These are phyloP conservation scores for Bos indicus DNA, from an alignment of 2,113 vertebrate species.

Conservation along the genomic window DNA sequence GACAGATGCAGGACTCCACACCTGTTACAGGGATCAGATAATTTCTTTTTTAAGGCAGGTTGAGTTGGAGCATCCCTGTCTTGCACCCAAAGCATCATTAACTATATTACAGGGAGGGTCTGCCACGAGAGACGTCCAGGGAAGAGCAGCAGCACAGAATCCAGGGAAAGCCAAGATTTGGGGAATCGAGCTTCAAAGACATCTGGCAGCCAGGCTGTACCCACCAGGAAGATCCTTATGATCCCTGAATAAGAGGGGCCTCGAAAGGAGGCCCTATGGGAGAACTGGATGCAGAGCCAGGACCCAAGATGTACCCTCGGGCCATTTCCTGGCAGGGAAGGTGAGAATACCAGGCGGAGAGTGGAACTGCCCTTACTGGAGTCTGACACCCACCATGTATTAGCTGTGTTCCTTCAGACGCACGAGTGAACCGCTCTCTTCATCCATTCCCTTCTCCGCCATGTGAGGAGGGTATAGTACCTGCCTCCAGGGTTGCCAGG, in stretches of 20 bases:
- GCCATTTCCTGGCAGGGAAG: neutral
- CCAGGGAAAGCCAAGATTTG: neutral
- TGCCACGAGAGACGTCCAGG: neutral
- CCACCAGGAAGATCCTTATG: too few species aligned
- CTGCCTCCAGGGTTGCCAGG: neutral
- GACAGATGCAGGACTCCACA: neutral
- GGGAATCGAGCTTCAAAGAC: neutral
- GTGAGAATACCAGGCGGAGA: neutral
- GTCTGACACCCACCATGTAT: rapidly evolving
- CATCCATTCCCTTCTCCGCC: neutral
- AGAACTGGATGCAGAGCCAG: neutral
- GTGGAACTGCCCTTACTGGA: neutral
- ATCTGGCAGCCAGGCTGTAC: neutral
- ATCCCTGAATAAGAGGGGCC: neutral
- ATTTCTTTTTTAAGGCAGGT: neutral
- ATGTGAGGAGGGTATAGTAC: neutral
- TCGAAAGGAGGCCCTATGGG: rapidly evolving
- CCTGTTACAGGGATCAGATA: neutral
- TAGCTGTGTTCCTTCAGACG: neutral
- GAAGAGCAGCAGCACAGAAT: neutral
- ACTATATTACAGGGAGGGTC: neutral
- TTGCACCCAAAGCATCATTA: neutral
- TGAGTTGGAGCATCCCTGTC: neutral
- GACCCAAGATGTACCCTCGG: rapidly evolving
- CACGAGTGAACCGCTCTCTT: neutral